phyloP scores from a whole-genome alignment of 1,140 invertebrate species.

The Carposina sasakii region DNA sequence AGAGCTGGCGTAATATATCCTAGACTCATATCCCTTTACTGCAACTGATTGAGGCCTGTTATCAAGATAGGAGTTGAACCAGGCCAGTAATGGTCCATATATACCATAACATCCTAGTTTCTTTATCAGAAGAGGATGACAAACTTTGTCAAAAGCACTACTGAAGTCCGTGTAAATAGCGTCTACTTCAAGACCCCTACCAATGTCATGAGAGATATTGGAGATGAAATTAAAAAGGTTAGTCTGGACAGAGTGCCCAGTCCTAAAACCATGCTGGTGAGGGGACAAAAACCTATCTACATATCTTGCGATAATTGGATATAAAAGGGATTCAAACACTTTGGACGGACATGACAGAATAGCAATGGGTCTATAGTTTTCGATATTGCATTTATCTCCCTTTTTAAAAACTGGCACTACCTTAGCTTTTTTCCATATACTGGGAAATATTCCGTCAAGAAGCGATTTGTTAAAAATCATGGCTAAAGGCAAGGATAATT shows the following conservation, averaged over 20 bases:
- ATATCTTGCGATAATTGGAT: too few relatives aligned
- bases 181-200: background rate
- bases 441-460: too few relatives aligned
- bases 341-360: too few relatives aligned
- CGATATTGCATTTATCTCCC: too few relatives aligned
- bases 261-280: background rate
- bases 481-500: too few relatives aligned
- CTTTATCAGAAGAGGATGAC: background rate
- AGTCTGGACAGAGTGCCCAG: background rate
- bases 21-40: conserved; percentile 14
- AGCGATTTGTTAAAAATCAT: too few relatives aligned
- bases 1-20: conserved; percentile 17
- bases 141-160: background rate
- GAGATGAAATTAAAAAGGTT: background rate
- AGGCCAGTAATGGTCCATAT: background rate
- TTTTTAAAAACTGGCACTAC: too few relatives aligned
- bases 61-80: background rate
- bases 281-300: background rate
- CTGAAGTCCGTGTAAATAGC: background rate
- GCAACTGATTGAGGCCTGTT: conserved; percentile 5
- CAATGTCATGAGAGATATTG: background rate
- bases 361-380: too few relatives aligned
- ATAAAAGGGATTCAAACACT: too few relatives aligned
- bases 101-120: background rate
- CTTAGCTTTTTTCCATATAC: too few relatives aligned